Evolutionary conservation across 2,888 invertebrate genomes (phyloP), one percentile per base, ranked within the genome.

Genomic region (Phrixothrix hirtus): DNA sequence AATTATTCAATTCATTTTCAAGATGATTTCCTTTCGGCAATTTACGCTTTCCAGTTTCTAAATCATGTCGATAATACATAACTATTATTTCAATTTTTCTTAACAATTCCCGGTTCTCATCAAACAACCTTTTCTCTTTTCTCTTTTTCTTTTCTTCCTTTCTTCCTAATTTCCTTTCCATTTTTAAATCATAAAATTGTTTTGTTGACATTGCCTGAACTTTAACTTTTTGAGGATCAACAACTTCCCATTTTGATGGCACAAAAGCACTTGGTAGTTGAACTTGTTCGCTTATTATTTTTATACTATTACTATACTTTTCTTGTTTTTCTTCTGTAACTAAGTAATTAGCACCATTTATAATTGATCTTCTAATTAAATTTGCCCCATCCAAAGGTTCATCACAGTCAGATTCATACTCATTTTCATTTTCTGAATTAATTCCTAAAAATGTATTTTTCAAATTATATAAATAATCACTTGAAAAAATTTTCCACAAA

Each of bases 221-320:
- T 72, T 89, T 88, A 39, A 83, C 78, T 67, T 87, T 84, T 63
- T 87, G 84, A 9, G 93, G 91, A 77, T 95, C 95, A 13, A 97
- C 88, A 32, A 88, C 88, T 80, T 97, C 95, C 97, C 96, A 97
- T 73, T 92, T 90, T 0, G 95, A 95, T 2, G 91, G 90, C 43
- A 93, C 87, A 78, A 95, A 92, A 10, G 82, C 83, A 7, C 53
- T 17, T 4, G 83, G 84, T 36, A 36, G 17, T 44, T 38, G 13
- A 46, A 81, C 82, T 63, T 55, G 42, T 53, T 58, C 51, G 12
- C n/a, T 37, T 30, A 32, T 61, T 60, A 13, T 43, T 35, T 30
- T 55, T 37, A 3, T 2, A 45, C 47, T 9, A 46, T 11, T 44
- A n/a, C 44, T 44, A 14, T 36, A 30, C 1, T 9, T 4, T 12